phyloP scores from a whole-genome alignment of 2,888 invertebrate genomes.

The Rhamphomyia laevipes region DNA sequence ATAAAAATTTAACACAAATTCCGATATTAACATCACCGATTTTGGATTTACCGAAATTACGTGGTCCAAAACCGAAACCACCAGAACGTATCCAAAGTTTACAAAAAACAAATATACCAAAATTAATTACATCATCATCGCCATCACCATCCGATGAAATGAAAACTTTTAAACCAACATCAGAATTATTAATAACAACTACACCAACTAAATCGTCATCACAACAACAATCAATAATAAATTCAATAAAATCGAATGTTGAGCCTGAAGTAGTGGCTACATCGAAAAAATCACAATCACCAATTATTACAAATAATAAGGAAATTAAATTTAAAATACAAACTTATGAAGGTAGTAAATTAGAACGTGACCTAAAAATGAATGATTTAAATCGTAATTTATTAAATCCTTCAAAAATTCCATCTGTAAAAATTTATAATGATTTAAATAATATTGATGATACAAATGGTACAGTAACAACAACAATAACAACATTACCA shows the following conservation, averaged over 20 bases:
- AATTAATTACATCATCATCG: conserved; percentile 16
- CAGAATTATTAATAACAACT: conserved; percentile 28
- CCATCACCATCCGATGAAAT: conserved; percentile 23
- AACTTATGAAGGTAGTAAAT: conserved; percentile 31
- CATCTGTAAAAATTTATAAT: not conserved
- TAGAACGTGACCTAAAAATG: conserved; percentile 18
- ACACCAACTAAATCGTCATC: conserved; percentile 27
- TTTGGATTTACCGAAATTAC: conserved; percentile 16
- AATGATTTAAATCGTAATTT: conserved; percentile 5
- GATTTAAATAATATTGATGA: too few species aligned
- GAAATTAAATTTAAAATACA: conserved; percentile 36
- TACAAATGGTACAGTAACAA: too few species aligned
- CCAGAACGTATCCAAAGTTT: conserved; percentile 34
- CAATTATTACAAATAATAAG: conserved; percentile 19
- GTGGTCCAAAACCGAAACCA: conserved; percentile 34
- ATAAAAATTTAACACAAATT: not conserved
- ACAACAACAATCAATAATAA: not conserved
- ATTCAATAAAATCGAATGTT: not conserved
- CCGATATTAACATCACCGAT: conserved; percentile 9
- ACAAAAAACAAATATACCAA: conserved; percentile 33
- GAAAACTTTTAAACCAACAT: conserved; percentile 29
- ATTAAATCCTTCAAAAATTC: not conserved
- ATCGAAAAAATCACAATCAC: conserved; percentile 12
- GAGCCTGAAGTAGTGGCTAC: not conserved
- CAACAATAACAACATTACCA: too few species aligned